A percentile compares a stretch with the other conserved stretches of the same genome.
These are phyloP conservation scores for Oscheius myriophilus DNA, from an alignment of 2,888 invertebrate species.

Conservation along the genomic window DNA sequence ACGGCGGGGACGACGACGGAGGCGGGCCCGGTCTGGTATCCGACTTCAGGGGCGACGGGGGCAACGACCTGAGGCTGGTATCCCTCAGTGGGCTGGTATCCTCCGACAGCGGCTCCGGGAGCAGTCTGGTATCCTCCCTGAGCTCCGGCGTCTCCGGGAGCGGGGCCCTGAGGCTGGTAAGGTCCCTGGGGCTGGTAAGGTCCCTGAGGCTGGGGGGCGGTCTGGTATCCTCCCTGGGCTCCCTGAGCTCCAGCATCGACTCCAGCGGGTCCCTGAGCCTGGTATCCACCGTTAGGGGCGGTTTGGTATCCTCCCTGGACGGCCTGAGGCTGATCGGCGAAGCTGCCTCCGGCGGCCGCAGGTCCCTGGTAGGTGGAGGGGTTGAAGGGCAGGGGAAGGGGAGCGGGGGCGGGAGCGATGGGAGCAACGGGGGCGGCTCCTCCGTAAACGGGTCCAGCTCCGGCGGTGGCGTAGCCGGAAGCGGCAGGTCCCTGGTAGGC, in stretches of 20 bases:
- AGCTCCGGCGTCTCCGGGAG: not conserved
- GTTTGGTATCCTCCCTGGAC: slow-evolving; percentile 1
- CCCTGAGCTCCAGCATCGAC: not conserved
- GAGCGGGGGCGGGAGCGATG: slow-evolving; percentile 1
- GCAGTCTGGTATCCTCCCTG: slow-evolving; percentile 20
- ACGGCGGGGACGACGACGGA: no score
- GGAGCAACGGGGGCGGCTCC: not conserved
- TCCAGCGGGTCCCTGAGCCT: not conserved
- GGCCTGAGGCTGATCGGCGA: slow-evolving; percentile 17
- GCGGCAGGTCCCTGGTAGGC: not conserved
- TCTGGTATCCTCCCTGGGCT: slow-evolving; percentile 8
- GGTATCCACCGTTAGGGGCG: not conserved
- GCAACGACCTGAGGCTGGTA: not conserved
- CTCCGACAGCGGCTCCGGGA: slow-evolving; percentile 1
- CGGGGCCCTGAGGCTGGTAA: not conserved
- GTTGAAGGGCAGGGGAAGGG: slow-evolving; percentile 23
- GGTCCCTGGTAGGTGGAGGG: slow-evolving; percentile 5
- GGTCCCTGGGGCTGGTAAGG: not conserved
- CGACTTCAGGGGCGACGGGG: no score
- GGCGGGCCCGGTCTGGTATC: no score
- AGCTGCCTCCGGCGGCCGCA: slow-evolving; percentile 8
- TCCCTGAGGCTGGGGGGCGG: no score
- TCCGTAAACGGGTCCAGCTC: slow-evolving; percentile 8
- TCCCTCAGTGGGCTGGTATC: slow-evolving; percentile 11
- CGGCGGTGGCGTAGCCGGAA: slow-evolving; percentile 1